Conservation (phyloP, 2,888 invertebrate species). For the Gerris lacustris region DNA sequence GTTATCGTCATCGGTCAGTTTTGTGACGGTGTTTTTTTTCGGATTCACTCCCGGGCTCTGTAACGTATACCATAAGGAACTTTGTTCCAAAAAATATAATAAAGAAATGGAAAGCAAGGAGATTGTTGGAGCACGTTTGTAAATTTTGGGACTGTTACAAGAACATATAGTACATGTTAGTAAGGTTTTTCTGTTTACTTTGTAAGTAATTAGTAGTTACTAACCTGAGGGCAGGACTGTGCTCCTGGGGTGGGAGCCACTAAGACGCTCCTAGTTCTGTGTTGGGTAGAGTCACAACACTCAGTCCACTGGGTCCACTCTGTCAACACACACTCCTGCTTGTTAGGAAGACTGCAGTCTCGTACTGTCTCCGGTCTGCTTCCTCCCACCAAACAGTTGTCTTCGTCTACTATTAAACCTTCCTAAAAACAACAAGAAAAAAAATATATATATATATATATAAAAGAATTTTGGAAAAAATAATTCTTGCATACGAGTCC, state of each 20-base stretch:
- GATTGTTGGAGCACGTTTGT: too few species aligned
- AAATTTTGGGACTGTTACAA: too few species aligned
- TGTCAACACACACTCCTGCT: slow-evolving; percentile 35
- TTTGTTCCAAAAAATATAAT: too few species aligned
- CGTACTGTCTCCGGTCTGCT: slow-evolving; percentile 32
- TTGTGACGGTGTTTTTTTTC: too few species aligned
- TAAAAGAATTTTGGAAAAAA: background rate
- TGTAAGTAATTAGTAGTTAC: background rate
- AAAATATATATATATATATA: background rate
- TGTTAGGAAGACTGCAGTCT: slow-evolving; percentile 33
- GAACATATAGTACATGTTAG: too few species aligned
- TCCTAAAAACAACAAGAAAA: slow-evolving; percentile 24
- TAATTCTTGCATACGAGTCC: too few species aligned
- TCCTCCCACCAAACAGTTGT: slow-evolving; percentile 33
- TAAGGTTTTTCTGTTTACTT: too few species aligned
- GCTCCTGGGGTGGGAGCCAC: slow-evolving; percentile 36
- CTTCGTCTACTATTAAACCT: slow-evolving; percentile 33
- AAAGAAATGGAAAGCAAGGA: too few species aligned
- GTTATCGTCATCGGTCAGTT: too few species aligned
- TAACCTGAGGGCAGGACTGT: slow-evolving; percentile 35
- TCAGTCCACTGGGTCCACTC: slow-evolving; percentile 35
- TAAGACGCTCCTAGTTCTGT: slow-evolving; percentile 36
- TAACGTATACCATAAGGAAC: too few species aligned
- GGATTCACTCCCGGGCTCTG: too few species aligned
- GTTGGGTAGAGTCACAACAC: slow-evolving; percentile 36